Percentiles rank a stretch among this genome's conserved stretches.
Conservation (phyloP, 2,888 invertebrate genomes). For the Cephus pygmeus region DNA sequence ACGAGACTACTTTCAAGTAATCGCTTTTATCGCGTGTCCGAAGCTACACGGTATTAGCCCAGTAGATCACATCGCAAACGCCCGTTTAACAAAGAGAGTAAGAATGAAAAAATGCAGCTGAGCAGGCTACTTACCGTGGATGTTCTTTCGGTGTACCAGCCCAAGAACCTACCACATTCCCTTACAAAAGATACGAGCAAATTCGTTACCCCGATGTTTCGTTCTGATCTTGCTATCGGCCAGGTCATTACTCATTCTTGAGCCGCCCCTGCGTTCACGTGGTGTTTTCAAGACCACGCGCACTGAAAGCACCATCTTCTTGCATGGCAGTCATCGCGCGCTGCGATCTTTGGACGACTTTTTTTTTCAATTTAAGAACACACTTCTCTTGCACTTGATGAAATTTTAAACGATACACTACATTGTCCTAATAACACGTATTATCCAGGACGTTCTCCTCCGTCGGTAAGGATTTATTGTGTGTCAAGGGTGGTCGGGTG, state of each 20-base stretch:
- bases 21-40: conserved; percentile 38
- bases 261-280: conserved; percentile 23
- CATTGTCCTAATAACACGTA: neutral
- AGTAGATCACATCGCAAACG: conserved; percentile 30
- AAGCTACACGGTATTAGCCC: conserved; percentile 30
- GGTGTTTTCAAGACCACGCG: neutral
- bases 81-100: conserved; percentile 21
- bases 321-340: neutral
- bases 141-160: conserved; percentile 7
- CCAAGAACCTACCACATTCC: neutral
- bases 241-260: conserved; percentile 31
- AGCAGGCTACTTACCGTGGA: conserved; percentile 20
- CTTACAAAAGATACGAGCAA: conserved; percentile 33
- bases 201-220: conserved; percentile 30
- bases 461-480: neutral
- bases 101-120: conserved; percentile 28
- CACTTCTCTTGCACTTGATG: neutral
- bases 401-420: neutral
- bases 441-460: neutral
- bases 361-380: neutral
- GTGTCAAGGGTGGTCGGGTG: neutral
- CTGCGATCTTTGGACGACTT: neutral
- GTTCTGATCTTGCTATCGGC: conserved; percentile 30
- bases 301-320: neutral
- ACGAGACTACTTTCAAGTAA: conserved; percentile 34